phyloP scores from a whole-genome alignment of 2,888 invertebrate species.

The Protophormia terraenovae region DNA sequence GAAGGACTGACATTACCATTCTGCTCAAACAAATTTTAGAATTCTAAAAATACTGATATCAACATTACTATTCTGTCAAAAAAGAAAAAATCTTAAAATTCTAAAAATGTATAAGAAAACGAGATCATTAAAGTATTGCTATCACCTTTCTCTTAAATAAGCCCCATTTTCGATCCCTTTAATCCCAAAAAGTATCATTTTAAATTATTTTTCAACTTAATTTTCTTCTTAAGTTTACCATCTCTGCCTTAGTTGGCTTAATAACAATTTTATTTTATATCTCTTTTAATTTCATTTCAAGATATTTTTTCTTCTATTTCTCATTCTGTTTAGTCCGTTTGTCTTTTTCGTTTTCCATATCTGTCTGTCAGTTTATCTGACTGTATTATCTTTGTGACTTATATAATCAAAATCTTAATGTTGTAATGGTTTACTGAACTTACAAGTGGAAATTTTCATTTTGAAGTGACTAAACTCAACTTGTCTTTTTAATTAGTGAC shows the following conservation, averaged over 20 bases:
- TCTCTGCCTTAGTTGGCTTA: not conserved
- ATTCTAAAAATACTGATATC: no score
- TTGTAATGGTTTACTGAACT: conserved; percentile 56
- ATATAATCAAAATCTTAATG: conserved; percentile 59
- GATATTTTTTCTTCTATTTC: not conserved
- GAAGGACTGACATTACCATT: no score
- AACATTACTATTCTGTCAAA: no score
- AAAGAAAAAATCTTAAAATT: no score
- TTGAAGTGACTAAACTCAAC: conserved; percentile 48
- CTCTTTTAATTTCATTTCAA: not conserved
- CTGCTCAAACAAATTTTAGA: no score
- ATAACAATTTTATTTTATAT: not conserved
- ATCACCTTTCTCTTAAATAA: no score
- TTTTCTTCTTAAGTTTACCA: not conserved
- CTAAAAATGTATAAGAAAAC: no score
- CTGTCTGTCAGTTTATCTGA: not conserved
- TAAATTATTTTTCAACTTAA: no score
- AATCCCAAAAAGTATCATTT: not conserved
- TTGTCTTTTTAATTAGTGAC: conserved; percentile 62
- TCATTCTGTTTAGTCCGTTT: not conserved
- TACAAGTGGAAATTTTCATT: conserved; percentile 28
- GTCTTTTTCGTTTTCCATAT: not conserved
- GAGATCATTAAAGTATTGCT: no score
- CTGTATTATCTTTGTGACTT: conserved; percentile 42
- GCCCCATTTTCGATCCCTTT: not conserved